Percentiles rank a stretch among this genome's conserved stretches.
Conservation (phyloP, 2,888 invertebrate species). For the Callyntrura guangdongensis region DNA sequence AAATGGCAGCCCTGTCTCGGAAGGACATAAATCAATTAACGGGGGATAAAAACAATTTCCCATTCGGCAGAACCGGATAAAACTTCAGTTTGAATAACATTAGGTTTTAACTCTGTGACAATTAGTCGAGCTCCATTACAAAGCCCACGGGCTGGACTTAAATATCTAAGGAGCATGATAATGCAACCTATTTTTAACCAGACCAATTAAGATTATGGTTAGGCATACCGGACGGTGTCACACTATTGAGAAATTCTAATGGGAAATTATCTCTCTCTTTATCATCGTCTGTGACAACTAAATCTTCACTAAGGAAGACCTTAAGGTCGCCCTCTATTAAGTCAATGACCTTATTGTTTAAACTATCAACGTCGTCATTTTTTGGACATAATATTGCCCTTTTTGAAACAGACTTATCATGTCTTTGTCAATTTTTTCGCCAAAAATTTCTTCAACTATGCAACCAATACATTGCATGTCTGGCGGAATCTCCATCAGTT, state of each 20-base stretch:
- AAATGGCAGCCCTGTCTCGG: too few relatives aligned
- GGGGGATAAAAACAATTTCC: conserved; percentile 82
- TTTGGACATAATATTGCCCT: conserved; percentile 76
- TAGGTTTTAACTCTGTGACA: conserved; percentile 49
- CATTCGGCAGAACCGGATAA: conserved; percentile 56
- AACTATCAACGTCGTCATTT: conserved; percentile 60
- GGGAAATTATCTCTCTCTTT: conserved; percentile 62
- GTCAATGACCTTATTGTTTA: conserved; percentile 71
- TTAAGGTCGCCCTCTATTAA: conserved; percentile 25
- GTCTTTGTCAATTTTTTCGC: conserved; percentile 1
- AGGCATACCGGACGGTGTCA: conserved; percentile 83
- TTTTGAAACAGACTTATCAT: conserved; percentile 23
- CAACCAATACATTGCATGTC: not conserved
- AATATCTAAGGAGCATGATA: conserved; percentile 82
- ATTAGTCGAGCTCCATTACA: conserved; percentile 82
- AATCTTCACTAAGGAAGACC: conserved; percentile 74
- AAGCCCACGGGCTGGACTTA: conserved; percentile 73
- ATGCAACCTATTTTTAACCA: conserved; percentile 82
- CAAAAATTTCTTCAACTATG: conserved; percentile 71
- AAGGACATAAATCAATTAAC: too few relatives aligned
- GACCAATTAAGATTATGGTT: conserved; percentile 80
- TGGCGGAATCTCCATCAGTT: conserved; percentile 75
- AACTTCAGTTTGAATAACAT: conserved; percentile 76
- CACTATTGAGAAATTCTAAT: conserved; percentile 81
- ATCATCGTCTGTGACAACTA: conserved; percentile 71